These are phyloP conservation scores for Pseudorasbora parva DNA, from an alignment of 2,113 vertebrate genomes.

Conservation along the genomic window DNA sequence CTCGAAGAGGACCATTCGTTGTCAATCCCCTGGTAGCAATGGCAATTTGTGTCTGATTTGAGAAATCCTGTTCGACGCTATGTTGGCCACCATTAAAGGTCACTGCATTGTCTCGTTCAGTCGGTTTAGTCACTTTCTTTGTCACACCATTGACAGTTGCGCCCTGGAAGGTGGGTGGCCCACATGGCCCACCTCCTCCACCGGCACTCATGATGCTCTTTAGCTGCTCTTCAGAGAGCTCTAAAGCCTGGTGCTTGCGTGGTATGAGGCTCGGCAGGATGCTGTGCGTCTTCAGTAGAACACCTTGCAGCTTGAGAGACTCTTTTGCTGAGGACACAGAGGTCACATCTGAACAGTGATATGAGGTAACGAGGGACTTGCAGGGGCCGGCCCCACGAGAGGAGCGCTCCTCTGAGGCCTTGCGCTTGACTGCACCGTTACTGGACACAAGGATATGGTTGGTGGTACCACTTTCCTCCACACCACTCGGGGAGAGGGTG, in stretches of 20 bases:
- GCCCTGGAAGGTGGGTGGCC: constrained; percentile 71
- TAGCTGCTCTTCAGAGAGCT: constrained; percentile 84
- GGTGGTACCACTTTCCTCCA: constrained; percentile 85
- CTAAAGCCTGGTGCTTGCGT: constrained; percentile 80
- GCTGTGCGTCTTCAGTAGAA: constrained; percentile 84
- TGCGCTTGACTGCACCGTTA: constrained; percentile 84
- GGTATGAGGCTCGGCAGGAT: constrained; percentile 80
- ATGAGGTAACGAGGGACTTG: constrained; percentile 83
- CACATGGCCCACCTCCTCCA: constrained; percentile 63
- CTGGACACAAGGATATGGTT: constrained; percentile 82
- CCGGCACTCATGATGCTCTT: constrained; percentile 82
- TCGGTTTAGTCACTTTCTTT: constrained; percentile 82
- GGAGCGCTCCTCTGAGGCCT: constrained; percentile 68
- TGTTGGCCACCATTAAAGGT: constrained; percentile 74
- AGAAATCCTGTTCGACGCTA: constrained; percentile 6
- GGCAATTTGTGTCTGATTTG: constrained; percentile 53
- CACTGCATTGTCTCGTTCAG: constrained; percentile 68
- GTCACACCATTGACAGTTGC: constrained; percentile 85
- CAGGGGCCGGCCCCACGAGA: constrained; percentile 64
- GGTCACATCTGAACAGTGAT: constrained; percentile 83
- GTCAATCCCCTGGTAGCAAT: constrained; percentile 71
- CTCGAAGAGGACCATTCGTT: constrained; percentile 79
- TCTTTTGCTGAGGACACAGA: constrained; percentile 77
- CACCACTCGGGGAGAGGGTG: constrained; percentile 85
- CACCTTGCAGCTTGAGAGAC: constrained; percentile 84